phyloP scores from a whole-genome alignment of 2,113 vertebrate genomes.

The Melanerpes aurifrons region DNA sequence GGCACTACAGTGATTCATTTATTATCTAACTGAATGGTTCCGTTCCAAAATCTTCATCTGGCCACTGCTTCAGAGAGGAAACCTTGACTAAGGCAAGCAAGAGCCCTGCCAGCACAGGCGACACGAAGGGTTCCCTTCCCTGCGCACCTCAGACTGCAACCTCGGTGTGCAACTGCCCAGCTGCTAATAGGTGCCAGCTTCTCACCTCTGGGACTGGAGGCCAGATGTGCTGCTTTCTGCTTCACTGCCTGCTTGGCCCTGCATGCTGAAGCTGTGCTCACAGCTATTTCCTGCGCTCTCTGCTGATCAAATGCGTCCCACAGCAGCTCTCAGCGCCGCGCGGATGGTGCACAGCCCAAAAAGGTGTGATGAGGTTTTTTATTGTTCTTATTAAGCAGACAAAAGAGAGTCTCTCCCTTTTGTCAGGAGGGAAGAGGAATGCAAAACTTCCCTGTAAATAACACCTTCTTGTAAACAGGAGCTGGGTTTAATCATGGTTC shows the following conservation, averaged over 20 bases:
- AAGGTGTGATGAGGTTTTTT: background rate
- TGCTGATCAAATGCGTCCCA: background rate
- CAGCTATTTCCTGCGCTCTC: background rate
- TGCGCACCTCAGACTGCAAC: background rate
- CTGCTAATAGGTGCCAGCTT: background rate
- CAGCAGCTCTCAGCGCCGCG: background rate
- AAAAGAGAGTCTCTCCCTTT: background rate
- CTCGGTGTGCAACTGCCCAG: background rate
- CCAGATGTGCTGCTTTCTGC: constrained; percentile 16
- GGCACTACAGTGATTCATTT: background rate
- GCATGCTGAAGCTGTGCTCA: background rate
- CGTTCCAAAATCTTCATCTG: background rate
- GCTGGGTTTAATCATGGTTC: background rate
- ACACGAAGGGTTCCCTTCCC: background rate
- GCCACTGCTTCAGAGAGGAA: background rate
- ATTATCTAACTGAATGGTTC: background rate
- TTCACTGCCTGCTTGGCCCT: background rate
- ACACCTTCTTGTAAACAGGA: background rate
- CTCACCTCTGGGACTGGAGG: background rate
- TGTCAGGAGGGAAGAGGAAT: too few relatives aligned
- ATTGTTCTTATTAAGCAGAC: background rate
- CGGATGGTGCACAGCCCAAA: background rate
- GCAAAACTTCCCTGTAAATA: background rate
- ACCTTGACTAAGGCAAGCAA: background rate
- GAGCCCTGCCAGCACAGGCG: background rate